Percentiles rank a stretch among this genome's conserved stretches.
These are phyloP conservation scores for Phylloscopus trochiloides DNA, from an alignment of 2,113 vertebrate genomes.

Conservation along the genomic window DNA sequence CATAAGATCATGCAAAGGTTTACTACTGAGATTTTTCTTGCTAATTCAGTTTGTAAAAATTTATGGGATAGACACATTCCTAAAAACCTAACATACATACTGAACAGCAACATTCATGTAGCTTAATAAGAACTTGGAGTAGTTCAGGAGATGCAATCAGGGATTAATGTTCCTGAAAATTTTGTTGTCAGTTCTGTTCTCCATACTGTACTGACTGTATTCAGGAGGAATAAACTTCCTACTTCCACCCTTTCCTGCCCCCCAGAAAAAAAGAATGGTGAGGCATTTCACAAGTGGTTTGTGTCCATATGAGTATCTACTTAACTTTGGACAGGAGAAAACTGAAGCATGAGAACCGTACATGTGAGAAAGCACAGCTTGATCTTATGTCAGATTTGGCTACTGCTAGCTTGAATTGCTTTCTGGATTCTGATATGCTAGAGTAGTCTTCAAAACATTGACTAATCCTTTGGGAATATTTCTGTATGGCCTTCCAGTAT, in stretches of 20 bases:
- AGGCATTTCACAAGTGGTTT: not conserved
- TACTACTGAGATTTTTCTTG: not conserved
- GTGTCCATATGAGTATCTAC: not conserved
- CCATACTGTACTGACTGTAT: not conserved
- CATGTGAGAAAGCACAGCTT: not conserved
- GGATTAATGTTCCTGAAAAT: not conserved
- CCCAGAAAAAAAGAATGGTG: not conserved
- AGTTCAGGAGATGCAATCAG: not conserved
- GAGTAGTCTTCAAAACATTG: not conserved
- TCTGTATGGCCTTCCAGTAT: not conserved
- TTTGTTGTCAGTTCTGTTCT: not conserved
- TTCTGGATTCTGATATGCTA: not conserved
- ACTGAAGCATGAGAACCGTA: not conserved
- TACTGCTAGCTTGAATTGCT: not conserved
- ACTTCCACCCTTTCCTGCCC: fast-evolving
- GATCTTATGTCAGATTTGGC: not conserved
- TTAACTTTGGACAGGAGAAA: not conserved
- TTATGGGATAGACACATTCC: not conserved
- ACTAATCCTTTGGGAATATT: not conserved
- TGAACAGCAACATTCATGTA: not conserved
- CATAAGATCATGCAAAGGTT: not conserved
- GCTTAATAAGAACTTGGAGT: not conserved
- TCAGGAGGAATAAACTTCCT: not conserved
- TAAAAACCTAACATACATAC: not conserved
- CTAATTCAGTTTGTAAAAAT: not conserved